Percentiles rank a stretch among this genome's conserved stretches.
These are phyloP conservation scores for Coregonus sp. DNA, from an alignment of 2,797 vertebrate genomes.

Conservation along the genomic window DNA sequence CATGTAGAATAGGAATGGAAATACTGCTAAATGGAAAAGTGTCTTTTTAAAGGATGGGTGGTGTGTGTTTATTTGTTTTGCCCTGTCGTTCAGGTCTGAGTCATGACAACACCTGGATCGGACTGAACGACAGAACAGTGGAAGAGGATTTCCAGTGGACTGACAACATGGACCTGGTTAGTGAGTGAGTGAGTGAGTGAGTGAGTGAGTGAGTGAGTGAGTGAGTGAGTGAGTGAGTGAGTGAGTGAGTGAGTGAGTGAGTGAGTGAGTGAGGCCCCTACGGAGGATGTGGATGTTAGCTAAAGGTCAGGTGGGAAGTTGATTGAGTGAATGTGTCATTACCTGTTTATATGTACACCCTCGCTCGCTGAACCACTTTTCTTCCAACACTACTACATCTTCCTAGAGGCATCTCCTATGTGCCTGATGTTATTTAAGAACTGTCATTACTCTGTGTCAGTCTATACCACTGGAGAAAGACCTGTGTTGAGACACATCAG, in stretches of 20 bases:
- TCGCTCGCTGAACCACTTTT: background rate
- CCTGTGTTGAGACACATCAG: background rate
- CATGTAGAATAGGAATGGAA: background rate
- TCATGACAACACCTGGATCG: conserved; percentile 96
- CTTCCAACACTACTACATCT: background rate
- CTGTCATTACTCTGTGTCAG: background rate
- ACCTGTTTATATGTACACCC: background rate
- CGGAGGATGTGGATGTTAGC: background rate
- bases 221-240: too few relatives aligned
- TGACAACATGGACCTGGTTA: conserved; percentile 90
- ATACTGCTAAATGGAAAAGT: background rate
- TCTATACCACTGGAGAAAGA: background rate
- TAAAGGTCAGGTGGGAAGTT: background rate
- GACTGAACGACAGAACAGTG: conserved; percentile 92
- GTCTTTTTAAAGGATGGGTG: background rate
- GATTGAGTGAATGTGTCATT: background rate
- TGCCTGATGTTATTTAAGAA: background rate
- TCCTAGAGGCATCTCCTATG: background rate
- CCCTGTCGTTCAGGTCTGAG: conserved; percentile 79
- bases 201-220: background rate
- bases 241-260: too few relatives aligned
- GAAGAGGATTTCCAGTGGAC: conserved; percentile 99
- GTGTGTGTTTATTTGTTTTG: background rate
- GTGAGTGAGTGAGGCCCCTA: too few relatives aligned
- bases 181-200: conserved; percentile 22